Evolutionary conservation across 2,797 vertebrate genomes (phyloP), one percentile per base, ranked within the genome.

Genomic region (Platalea minor): DNA sequence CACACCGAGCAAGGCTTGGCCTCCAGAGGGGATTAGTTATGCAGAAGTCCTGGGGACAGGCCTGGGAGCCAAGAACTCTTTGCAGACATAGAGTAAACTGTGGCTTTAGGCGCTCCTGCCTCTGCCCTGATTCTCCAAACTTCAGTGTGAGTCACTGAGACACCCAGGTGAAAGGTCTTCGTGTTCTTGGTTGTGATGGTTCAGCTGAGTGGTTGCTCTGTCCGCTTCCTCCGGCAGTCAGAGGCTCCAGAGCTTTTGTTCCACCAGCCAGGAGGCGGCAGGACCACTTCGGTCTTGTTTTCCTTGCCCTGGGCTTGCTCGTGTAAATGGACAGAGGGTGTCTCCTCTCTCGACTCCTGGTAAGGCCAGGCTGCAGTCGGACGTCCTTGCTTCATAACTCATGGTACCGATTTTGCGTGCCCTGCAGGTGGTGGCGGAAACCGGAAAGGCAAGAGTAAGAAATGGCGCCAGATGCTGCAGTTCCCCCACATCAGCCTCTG

Each of bases 391-490:
- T 64, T 85, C 56, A 3, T 95, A 84, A 69, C 78, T 91, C 41
- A 51, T 1, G 24, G 33, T 78, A 9, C 78, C 4, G 3, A 57
- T 91, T 72, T 46, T 90, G 45, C 88, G 60, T 96, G 89, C 80
- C 96, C 97, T 93, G 26, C 98, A 99, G 99, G 99, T 96, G 99
- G 99, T 12, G 99, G 98, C 0, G 99, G 99, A 72, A 99, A 99
- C 98, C 97, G 99, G 93, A 99, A 99, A 98, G 99, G 99, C 96
- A 99, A 99, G 96, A 99, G 99, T 96, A 99, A 99, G 98, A 99
- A 99, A 98, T 99, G 99, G 99, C 99, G 99, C 91, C 99, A 99
- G 98, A 99, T 99, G 99, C 98, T 99, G 48, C 99, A 99, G 98
- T 99, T 99, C 57, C 99, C 99, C 33, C 99, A 99, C 92, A 98